Evolutionary conservation across 2,888 invertebrate species (phyloP), one percentile per base, ranked within the genome.

Genomic region (Fragum sueziense): DNA sequence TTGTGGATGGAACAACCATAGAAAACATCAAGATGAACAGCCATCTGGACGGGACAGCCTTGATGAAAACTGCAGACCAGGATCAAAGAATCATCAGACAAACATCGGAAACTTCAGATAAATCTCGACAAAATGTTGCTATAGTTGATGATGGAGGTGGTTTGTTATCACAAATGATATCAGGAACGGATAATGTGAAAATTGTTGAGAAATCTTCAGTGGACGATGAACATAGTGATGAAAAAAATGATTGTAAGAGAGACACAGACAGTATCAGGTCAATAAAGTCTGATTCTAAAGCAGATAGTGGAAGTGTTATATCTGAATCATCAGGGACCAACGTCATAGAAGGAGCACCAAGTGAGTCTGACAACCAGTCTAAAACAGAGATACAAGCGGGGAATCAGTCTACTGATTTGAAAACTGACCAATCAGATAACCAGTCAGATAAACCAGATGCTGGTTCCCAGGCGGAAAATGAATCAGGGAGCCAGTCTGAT

Each of bases 1-100:
- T 84, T 41, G 79, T 81, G n/a, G 84, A 84, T 62, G 81, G 84
- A 34, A 84, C 84, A 11, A 77, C 84, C 17, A 84, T 84, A 59
- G 84, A 84, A 74, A 79, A 79, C 62, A 70, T 84, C 73, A 79
- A 72, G 57, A 47, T 74, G 27, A 67, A 68, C 71, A 67, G 74
- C 51, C 65, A 59, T 47, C 47, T 31, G 29, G 75, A 76, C 27
- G 57, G 52, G 7, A 22, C 62, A 31, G 29, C 68, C 20, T 79
- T 79, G 69, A 59, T 82, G 54, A 73, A 79, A 68, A 70, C 82
- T 7, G 27, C 74, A 2, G 74, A 74, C 41, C 54, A 41, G n/a
- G 37, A 41, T 9, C 70, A 70, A 41, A 72, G 34, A 37, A 27
- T 71, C 22, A 41, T 57, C 11, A 68, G 61, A 33, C 77, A 81